Base-by-base conservation (phyloP, 2,888 invertebrate genomes). In the Allygus modestus region DNA sequence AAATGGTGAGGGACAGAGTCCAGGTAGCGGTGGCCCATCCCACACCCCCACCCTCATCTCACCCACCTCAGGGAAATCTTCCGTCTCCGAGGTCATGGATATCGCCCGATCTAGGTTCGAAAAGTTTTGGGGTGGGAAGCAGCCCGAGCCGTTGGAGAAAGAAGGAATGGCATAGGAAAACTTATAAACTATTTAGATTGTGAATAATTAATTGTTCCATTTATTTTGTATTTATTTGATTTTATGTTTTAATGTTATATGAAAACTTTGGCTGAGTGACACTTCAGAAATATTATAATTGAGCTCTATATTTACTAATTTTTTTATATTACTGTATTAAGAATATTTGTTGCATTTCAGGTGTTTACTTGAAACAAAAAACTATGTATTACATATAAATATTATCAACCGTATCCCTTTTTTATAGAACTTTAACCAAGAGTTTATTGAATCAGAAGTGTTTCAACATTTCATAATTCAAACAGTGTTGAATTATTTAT, bases 71-170 rank as follows among this genome's bases (percentile, higher is more conserved):
- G 83, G 75, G 15, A 85, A 83, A 65, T 85, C 85, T 15, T 77
- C 82, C 20, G 82, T 83, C 23, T 75, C 86, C 23, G 96, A 96
- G 89, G 95, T 96, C 86, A 92, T 96, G 87, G 96, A 96, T 90
- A 94, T 94, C 90, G 96, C 96, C 88, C 94, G 96, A 88, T 95
- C 94, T 90, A 94, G 96, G 88, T 96, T 96, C 90, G 96, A 96
- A 91, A 94, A 95, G 89, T 96, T 96, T 91, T 96, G 96, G 96
- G 84, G 84, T 26, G 79, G 79, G 0, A 79, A 79, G 54, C 69
- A 81, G 51, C 65, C 61, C 15, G 84, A 81, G 28, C 81, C 84
- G 20, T 28, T 37, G 23, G 84, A 84, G 73, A 84, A 84, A 73
- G 84, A 84, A n/a, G 84, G 84, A 51, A 71, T 81, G 71, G 84